phyloP scores from a whole-genome alignment of 2,888 invertebrate species.

The Drosophila flavopinicola region DNA sequence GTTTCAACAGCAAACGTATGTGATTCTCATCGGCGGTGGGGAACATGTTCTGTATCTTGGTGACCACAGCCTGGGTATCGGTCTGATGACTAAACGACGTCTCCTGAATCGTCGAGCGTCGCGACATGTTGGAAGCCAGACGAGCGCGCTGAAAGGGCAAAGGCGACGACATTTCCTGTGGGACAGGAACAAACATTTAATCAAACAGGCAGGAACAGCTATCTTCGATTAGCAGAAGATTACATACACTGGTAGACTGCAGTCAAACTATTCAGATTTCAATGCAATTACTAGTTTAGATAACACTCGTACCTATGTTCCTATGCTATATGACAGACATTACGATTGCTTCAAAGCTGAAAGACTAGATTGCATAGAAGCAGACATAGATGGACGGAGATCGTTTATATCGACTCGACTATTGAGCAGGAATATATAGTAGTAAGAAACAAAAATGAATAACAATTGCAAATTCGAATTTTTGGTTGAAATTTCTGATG shows the following conservation, averaged over 20 bases:
- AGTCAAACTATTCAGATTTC: too few relatives aligned
- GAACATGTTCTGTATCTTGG: slow-evolving; percentile 94
- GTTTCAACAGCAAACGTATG: slow-evolving; percentile 93
- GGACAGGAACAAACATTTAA: slow-evolving; percentile 9
- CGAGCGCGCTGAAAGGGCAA: slow-evolving; percentile 77
- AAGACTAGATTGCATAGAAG: too few relatives aligned
- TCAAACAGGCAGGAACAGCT: not conserved
- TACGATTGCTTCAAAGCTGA: too few relatives aligned
- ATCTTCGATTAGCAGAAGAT: not conserved
- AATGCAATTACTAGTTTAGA: too few relatives aligned
- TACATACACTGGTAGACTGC: not conserved
- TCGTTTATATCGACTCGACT: too few relatives aligned
- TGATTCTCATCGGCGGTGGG: slow-evolving; percentile 95
- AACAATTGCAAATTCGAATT: too few relatives aligned
- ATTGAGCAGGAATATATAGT: too few relatives aligned
- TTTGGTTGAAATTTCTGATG: too few relatives aligned
- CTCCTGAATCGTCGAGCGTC: slow-evolving; percentile 86
- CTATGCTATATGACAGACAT: too few relatives aligned
- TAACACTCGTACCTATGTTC: too few relatives aligned
- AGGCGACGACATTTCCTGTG: slow-evolving; percentile 84
- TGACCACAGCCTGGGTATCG: slow-evolving; percentile 90
- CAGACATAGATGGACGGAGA: too few relatives aligned
- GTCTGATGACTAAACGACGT: slow-evolving; percentile 87
- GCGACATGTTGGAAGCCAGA: slow-evolving; percentile 78
- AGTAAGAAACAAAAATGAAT: too few relatives aligned